These are phyloP conservation scores for Phodopus roborovskii DNA, from an alignment of 2,113 vertebrate species.

Conservation along the genomic window DNA sequence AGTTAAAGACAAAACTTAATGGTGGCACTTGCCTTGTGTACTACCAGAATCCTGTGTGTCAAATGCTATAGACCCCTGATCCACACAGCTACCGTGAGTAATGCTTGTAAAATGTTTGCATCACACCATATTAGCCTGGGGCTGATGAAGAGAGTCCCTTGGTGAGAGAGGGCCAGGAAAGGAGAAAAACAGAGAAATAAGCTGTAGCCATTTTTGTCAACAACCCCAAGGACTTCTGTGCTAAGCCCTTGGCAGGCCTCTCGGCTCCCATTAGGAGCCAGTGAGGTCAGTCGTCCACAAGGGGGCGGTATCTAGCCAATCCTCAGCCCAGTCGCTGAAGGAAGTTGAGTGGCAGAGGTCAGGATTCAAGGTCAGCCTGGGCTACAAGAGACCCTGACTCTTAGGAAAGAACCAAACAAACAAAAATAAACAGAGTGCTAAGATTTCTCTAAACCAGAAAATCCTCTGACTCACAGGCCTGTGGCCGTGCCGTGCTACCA, in stretches of 20 bases:
- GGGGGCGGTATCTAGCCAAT: conserved; percentile 50
- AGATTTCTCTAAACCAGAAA: neutral
- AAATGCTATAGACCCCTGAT: neutral
- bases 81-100: neutral
- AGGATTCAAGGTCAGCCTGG: neutral
- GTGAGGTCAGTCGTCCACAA: conserved; percentile 7
- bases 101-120: neutral
- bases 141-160: neutral
- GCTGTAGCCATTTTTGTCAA: neutral
- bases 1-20: neutral
- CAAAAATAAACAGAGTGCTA: neutral
- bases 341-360: neutral
- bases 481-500: no score
- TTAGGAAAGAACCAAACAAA: neutral
- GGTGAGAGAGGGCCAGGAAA: neutral
- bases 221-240: neutral
- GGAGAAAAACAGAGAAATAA: neutral
- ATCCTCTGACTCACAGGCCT: no score
- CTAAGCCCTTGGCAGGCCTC: neutral
- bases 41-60: neutral
- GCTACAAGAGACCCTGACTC: neutral
- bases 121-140: neutral
- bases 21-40: accelerated
- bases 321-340: neutral
- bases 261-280: neutral